Conservation (phyloP, 2,113 vertebrate genomes). For the Vombatus ursinus region DNA sequence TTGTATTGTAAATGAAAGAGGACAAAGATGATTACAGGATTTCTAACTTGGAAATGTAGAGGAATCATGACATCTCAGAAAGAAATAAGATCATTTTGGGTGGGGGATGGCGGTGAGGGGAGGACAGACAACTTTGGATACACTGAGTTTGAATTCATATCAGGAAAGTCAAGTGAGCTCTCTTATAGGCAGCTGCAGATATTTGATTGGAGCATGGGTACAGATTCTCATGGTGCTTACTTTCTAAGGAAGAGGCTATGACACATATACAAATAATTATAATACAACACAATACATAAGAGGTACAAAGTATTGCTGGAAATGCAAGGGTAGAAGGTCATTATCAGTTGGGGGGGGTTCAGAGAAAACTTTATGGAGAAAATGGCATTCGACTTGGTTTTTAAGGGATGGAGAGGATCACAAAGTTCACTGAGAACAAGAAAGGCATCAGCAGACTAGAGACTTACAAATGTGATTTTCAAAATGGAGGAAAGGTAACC, state of each 20-base stretch:
- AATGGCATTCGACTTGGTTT: neutral
- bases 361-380: neutral
- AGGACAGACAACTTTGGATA: neutral
- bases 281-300: neutral
- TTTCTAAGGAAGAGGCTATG: neutral
- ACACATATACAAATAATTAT: neutral
- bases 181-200: neutral
- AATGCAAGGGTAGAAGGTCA: neutral
- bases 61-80: neutral
- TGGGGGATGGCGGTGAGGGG: too few species aligned
- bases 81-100: neutral
- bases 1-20: neutral
- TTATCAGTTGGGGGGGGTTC: neutral
- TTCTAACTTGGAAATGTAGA: neutral
- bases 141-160: neutral
- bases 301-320: neutral
- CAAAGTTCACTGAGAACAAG: neutral
- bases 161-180: neutral
- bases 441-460: neutral
- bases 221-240: neutral
- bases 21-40: neutral
- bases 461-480: neutral
- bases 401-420: neutral
- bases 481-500: neutral
- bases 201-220: neutral